Evolutionary conservation across 1,140 invertebrate species (phyloP), one percentile per base, ranked within the genome.

Genomic region (Harlomillsia oculata): DNA sequence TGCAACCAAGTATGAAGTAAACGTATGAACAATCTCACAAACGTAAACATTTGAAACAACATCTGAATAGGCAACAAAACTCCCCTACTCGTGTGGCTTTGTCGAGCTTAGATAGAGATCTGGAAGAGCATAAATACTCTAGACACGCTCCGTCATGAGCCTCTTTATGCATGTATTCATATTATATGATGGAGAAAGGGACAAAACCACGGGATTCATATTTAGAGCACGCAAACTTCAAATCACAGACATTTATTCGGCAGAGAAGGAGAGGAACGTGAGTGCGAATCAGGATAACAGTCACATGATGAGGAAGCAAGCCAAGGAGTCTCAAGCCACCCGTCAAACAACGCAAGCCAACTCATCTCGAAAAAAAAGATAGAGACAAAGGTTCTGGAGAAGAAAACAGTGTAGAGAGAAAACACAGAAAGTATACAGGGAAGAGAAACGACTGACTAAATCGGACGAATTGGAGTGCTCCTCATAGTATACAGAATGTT

Each of bases 221-320:
- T 54, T 54, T 39, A 41, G 41, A 54, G 52, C 52, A 54, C 52
- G 52, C 52, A 54, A 54, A 45, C 52, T 54, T 45, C 40, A 45
- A 54, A 54, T 54, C 52, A 54, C 41, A 44, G 32, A 45, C 52
- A 45, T 54, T 39, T 54, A 54, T 50, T 50, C 48, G 48, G 30
- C 48, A 50, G 48, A 20, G 39, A 50, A 37, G 48, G 48, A 50
- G 48, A 50, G 48, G 32, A 50, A 50, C 48, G 48, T 50, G 48
- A 50, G 48, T 50, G 34, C 32, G 48, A 50, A 50, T 50, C 34
- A 23, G 48, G 34, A 50, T 32, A 28, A 48, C 45, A 48, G 30
- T 32, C 45, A n/a, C n/a, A n/a, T n/a, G n/a, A n/a, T n/a, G n/a
- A n/a, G n/a, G n/a, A n/a, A n/a, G n/a, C n/a, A n/a, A n/a, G 45